Conservation (phyloP, 2,797 vertebrate genomes). For the Poecilia velifera region DNA sequence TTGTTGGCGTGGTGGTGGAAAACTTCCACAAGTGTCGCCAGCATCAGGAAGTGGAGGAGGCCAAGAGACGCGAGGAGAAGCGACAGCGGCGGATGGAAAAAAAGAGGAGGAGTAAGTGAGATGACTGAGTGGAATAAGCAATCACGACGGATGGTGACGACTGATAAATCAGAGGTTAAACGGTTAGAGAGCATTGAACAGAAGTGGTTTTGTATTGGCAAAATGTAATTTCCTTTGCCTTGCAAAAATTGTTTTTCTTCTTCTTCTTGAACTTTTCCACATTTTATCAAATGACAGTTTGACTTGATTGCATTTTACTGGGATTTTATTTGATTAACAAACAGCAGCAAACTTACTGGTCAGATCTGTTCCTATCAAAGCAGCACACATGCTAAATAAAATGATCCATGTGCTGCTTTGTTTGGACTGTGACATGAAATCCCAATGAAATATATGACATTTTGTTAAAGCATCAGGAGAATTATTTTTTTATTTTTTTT, state of each 20-base stretch:
- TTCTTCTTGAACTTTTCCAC: neutral
- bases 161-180: neutral
- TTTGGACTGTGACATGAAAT: neutral
- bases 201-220: neutral
- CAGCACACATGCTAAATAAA: neutral
- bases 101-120: conserved; percentile 92
- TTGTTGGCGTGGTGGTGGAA: conserved; percentile 98
- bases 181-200: neutral
- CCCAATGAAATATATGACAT: neutral
- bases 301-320: neutral
- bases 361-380: neutral
- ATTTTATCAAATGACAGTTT: neutral
- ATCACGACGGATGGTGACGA: conserved; percentile 75
- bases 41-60: conserved; percentile 97
- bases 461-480: neutral
- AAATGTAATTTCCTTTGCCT: neutral
- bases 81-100: conserved; percentile 91
- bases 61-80: conserved; percentile 92
- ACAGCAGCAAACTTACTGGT: neutral
- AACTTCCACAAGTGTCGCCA: conserved; percentile 99
- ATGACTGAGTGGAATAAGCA: conserved; percentile 47
- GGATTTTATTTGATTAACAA: neutral
- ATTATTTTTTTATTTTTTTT: neutral
- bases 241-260: neutral
- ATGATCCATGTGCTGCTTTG: neutral